These are phyloP conservation scores for Perccottus glenii DNA, from an alignment of 2,113 vertebrate genomes.

Conservation along the genomic window DNA sequence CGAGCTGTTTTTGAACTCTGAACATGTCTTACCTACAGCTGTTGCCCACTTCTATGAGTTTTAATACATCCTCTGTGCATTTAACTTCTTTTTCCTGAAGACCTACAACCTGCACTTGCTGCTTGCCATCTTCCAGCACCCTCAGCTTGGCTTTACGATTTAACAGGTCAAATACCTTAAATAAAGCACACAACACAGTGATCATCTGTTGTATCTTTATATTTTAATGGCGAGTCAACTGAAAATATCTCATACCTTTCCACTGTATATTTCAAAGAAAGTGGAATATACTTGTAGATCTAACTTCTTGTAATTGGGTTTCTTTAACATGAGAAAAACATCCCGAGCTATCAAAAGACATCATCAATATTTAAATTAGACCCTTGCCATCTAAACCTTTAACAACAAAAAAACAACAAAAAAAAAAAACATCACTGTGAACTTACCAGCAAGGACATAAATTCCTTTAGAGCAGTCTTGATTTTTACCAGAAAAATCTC, in stretches of 20 bases:
- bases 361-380: neutral
- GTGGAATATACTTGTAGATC: constrained; percentile 97
- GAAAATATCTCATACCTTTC: constrained; percentile 80
- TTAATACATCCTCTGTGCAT: constrained; percentile 96
- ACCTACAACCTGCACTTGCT: constrained; percentile 98
- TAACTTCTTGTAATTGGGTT: constrained; percentile 95
- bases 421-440: neutral
- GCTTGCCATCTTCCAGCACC: constrained; percentile 96
- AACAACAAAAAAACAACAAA: no score
- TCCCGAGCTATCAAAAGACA: constrained; percentile 85
- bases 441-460: constrained; percentile 94
- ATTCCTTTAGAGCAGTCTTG: constrained; percentile 99
- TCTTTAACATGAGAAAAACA: constrained; percentile 99
- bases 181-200: neutral
- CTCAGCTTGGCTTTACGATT: constrained; percentile 96
- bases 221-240: neutral
- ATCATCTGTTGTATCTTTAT: neutral
- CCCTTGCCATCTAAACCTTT: neutral
- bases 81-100: constrained; percentile 94
- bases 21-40: constrained; percentile 89
- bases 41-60: constrained; percentile 97
- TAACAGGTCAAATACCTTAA: constrained; percentile 95
- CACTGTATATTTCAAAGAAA: constrained; percentile 99
- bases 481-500: constrained; percentile 98
- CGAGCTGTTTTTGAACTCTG: neutral